phyloP scores from a whole-genome alignment of 2,797 vertebrate genomes.

The Liparis tanakae region DNA sequence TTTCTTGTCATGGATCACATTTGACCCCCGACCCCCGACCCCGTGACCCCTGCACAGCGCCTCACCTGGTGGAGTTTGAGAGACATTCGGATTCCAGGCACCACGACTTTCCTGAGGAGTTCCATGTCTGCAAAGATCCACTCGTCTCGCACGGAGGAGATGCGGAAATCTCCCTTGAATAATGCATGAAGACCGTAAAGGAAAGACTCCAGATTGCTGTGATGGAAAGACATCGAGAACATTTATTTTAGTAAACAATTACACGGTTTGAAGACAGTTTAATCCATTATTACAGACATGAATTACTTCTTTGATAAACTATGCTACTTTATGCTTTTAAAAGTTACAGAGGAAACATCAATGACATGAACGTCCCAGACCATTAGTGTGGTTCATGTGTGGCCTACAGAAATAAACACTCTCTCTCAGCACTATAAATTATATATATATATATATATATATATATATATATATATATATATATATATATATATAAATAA shows the following conservation, averaged over 20 bases:
- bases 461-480: too few relatives aligned
- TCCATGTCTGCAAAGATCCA: constrained; percentile 99
- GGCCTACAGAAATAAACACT: neutral
- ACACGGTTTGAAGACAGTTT: neutral
- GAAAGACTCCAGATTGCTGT: constrained; percentile 98
- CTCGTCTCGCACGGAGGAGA: constrained; percentile 96
- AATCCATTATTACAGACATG: neutral
- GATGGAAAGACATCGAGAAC: constrained; percentile 31
- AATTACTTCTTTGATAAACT: neutral
- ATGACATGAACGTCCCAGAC: neutral
- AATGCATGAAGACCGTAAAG: constrained; percentile 96
- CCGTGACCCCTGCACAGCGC: neutral
- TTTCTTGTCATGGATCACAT: neutral
- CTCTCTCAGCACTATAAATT: too few relatives aligned
- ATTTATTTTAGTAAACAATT: neutral
- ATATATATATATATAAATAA: neutral
- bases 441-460: too few relatives aligned
- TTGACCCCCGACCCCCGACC: fast-evolving
- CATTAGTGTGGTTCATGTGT: neutral
- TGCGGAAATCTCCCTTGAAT: constrained; percentile 99
- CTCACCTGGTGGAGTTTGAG: constrained; percentile 97
- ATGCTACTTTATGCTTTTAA: neutral
- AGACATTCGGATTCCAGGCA: constrained; percentile 98
- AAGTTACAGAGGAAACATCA: constrained; percentile 14
- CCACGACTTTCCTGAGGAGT: constrained; percentile 95